These are phyloP conservation scores for Apolygus lucorum DNA, from an alignment of 1,140 invertebrate genomes.

Conservation along the genomic window DNA sequence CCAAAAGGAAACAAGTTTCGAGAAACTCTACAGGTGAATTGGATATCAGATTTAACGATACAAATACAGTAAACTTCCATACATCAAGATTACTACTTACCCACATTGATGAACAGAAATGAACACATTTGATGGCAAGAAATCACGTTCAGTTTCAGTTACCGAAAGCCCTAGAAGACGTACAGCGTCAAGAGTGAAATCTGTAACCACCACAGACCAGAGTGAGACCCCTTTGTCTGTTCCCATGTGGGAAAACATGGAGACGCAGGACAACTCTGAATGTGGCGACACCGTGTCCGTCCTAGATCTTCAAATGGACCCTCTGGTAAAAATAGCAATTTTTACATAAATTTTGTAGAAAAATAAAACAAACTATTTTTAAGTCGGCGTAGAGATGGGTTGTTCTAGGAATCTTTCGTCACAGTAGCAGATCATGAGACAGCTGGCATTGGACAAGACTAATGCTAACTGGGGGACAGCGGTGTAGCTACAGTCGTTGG, in stretches of 20 bases:
- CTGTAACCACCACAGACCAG: not conserved
- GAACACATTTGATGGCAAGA: no score
- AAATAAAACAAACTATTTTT: no score
- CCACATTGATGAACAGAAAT: no score
- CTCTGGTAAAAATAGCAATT: conserved; percentile 9
- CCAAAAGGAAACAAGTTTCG: conserved; percentile 40
- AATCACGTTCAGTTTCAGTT: conserved; percentile 19
- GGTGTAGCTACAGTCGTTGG: no score
- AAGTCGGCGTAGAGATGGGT: no score
- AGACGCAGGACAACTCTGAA: conserved; percentile 29
- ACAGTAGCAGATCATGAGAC: no score
- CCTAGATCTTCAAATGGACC: conserved; percentile 24
- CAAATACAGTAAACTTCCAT: no score
- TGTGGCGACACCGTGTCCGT: conserved; percentile 33
- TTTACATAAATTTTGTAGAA: no score
- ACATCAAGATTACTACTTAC: no score
- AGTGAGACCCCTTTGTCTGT: not conserved
- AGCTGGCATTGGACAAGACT: no score
- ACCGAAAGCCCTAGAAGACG: conserved; percentile 44
- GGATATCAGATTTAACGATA: not conserved
- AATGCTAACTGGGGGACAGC: no score
- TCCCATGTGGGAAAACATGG: conserved; percentile 30
- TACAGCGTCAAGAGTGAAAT: conserved; percentile 39
- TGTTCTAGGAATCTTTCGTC: no score
- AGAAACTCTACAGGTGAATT: conserved; percentile 9